A percentile compares a stretch with the other conserved stretches of the same genome.
Evolutionary conservation across 2,888 invertebrate species (phyloP).

Genomic region (Rhagium mordax): DNA sequence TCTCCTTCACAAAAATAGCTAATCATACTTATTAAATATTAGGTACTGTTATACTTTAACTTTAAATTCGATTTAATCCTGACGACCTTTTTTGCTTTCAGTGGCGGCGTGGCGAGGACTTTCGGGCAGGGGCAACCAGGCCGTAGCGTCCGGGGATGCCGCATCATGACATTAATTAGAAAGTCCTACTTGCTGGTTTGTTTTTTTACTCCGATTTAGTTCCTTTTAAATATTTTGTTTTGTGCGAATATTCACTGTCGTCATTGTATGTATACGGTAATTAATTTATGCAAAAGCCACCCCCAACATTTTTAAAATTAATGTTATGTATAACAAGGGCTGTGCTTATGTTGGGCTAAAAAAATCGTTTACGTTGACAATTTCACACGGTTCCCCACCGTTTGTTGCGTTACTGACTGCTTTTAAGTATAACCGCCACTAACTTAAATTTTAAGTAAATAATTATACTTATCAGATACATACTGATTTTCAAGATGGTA

Average conservation of each 20-base stretch:
- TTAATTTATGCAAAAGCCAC: not conserved
- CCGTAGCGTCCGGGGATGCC: not conserved
- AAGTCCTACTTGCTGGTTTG: not conserved
- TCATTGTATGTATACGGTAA: too few species aligned
- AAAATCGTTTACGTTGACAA: not conserved
- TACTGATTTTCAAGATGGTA: conserved; percentile 24
- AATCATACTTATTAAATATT: not conserved
- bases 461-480: conserved; percentile 16
- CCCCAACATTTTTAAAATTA: not conserved
- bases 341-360: not conserved
- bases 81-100: not conserved
- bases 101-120: not conserved
- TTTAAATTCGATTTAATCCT: not conserved
- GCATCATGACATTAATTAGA: not conserved
- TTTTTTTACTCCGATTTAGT: too few species aligned
- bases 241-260: too few species aligned
- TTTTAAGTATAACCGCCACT: not conserved
- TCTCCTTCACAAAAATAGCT: not conserved
- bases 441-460: conserved; percentile 9
- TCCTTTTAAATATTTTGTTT: too few species aligned
- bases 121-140: not conserved
- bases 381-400: not conserved
- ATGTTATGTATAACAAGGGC: not conserved
- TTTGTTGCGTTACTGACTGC: not conserved
- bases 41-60: not conserved